Base-by-base conservation (phyloP, 2,797 vertebrate species). In the Distichodus sexfasciatus region DNA sequence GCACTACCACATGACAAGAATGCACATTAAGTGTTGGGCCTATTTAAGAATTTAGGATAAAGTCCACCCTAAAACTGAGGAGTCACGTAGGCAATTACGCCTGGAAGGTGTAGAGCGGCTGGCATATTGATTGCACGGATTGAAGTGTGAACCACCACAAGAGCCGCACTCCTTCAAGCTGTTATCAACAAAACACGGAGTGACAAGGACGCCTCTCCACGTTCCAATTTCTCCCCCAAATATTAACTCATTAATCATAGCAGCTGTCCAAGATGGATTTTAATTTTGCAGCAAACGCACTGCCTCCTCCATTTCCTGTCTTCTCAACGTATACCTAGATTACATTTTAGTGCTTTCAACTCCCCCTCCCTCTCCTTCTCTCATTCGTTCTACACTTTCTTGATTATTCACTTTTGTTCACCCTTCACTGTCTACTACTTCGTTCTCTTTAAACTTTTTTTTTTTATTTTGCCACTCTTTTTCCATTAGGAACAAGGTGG, bases 161-260 rank as follows among this genome's bases (percentile, higher is more conserved):
- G 68, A 36, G 55, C 61, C 66, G 64, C 59, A 66, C 69, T 64
- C 75, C 84, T 78, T 70, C 69, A 71, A 69, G 79, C 81, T 85
- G 82, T 85, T 86, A 88, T 87, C 83, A 85, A 79, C 77, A 69
- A 75, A 72, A 80, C 75, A 76, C 12, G 26, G 47, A 15, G 44
- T 82, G 84, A 85, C 87, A 87, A 83, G 81, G 82, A 84, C 68
- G 38, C 31, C 69, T 80, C 78, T 84, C 84, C 85, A 85, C 70
- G 87, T 88, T 90, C 78, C 87, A 90, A 89, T 92, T 91, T 88
- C 82, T 84, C 78, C 83, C 81, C 72, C 73, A 85, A 90, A 90
- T 90, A 91, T 91, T 85, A 91, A 88, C 82, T 91, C 91, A 91
- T 94, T 93, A 92, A 93, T 93, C 92, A 92, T 77, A 77, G 83